Evolutionary conservation across 2,797 vertebrate species (phyloP), one percentile per base, ranked within the genome.

Genomic region (Thaleichthys pacificus): DNA sequence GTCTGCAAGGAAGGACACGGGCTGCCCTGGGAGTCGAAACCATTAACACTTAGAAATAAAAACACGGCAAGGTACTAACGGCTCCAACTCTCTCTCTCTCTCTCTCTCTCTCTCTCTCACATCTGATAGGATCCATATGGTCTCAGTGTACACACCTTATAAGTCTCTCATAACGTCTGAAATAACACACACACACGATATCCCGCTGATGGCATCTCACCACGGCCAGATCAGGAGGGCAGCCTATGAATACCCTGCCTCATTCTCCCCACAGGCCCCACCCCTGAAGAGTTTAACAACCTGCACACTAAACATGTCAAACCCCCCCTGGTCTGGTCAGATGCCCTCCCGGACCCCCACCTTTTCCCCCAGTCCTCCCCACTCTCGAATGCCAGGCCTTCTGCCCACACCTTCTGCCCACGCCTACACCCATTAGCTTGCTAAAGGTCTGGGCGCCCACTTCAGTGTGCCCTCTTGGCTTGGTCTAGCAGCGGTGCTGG

Each of bases 1-100:
- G 57, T 74, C 64, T 72, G 54, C 61, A 60, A 60, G 66, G 77
- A 84, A 83, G 77, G 75, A 62, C 70, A 77, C 35, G 1, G 68
- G 60, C 72, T 78, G 69, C 61, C 61, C 66, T 73, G 21, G 3
- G 61, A 84, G 77, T 70, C 47, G 8, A 76, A 82, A 85, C 61
- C 69, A 72, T 75, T 70, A 81, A 56, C 58, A 57, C 67, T 73
- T 74, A 19, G 35, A 76, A 74, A 66, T 47, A 72, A 70, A 64
- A 72, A 70, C 62, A 70, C 62, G 62, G 73, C 51, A 8, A 14
- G 26, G 26, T 28, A 28, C 26, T 28, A 28, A 28, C 26, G 26
- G 12, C 11, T 51, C 15, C 17, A 3, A 6, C 47, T 51, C 47
- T 17, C 73, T 54, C 66, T 26, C 11, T 68, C n/a, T 61, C 60